Base-by-base conservation (phyloP, 1,140 invertebrate genomes). In the Ostrea edulis region DNA sequence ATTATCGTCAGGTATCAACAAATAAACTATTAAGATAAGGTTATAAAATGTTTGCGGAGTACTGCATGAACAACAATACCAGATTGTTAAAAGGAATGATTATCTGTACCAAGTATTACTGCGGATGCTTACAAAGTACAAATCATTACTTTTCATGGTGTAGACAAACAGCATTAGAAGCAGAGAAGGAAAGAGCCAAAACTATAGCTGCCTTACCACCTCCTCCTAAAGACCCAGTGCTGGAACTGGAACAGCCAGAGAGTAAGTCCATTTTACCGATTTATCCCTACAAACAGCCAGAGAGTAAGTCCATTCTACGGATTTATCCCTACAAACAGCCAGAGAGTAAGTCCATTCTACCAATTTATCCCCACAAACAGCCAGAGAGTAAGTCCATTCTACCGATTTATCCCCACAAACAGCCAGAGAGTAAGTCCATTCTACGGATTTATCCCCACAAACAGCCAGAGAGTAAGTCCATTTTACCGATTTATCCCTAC, bases 151-250 rank as follows among this genome's bases (percentile, higher is more conserved):
- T 84, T 84, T 84, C 2, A 88, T 85, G 91, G 44, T 87, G 54
- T 85, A 94, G 94, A 87, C 89, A 94, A 88, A 85, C 90, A 54
- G 93, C 93, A 52, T 84, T 94, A 17, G 92, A 92, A 82, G 88
- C 88, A 77, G 94, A 95, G 86, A 92, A 89, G 71, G 82, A 90
- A 8, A 88, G 94, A 89, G 90, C 94, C 54, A 88, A 92, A 3
- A 87, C 92, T 84, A 91, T 94, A 62, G 94, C 93, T 11, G 44
- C 92, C n/a, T 85, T 94, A 44, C 94, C 94, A 25, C 90, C 93
- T 0, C 93, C 93, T 29, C 89, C 90, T 9, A 92, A 92, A 29
- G 94, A 94, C 85, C 91, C 92, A 7, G 22, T 92, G 12, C 82
- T 88, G 0, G 87, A 91, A 25, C 51, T 90, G 7, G 52, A 85